Base-by-base conservation (phyloP, 2,113 vertebrate species). In the Hiodon alosoides region DNA sequence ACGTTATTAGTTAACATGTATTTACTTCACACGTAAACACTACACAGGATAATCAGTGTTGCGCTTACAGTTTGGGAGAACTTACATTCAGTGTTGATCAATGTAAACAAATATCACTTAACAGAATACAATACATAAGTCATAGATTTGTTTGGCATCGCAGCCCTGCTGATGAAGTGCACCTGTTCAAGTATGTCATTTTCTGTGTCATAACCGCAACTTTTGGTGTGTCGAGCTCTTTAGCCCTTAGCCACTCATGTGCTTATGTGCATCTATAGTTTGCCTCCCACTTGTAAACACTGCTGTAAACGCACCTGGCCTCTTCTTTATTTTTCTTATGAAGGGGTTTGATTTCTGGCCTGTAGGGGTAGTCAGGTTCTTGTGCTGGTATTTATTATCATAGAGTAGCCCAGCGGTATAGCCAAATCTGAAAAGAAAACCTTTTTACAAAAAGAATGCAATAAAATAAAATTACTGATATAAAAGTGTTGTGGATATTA, bases 221-320 rank as follows among this genome's bases (percentile, higher is more conserved):
- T 1, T n/a, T 17, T 31, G 47, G 31, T 2, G 5, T 48, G 64
- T 4, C n/a, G 64, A 66, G 31, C 31, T 47, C 2, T 1, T 66
- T 9, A 47, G 31, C 11, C 31, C 7, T 0, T 17, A 66, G 17
- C 31, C 46, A 7, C 14, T 6, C 17, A 46, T 16, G 62, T 66
- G 64, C 31, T 31, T 6, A 31, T 46, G 62, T 46, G 62, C 7
- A 3, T 7, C 47, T 68, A 53, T 62, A 76, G 83, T 94, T 80
- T 92, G 96, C 96, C 95, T 96, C 95, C 95, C 96, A 98, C 95
- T 97, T 96, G 86, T 95, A 97, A 4, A 97, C 94, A 87, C 95
- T 96, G 88, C 92, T 97, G 77, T 94, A 31, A 31, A 31, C 31
- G 93, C 81, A 98, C 95, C 89, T 96, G 96, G 97, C 79, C 94